These are phyloP conservation scores for Drepana arcuata DNA, from an alignment of 1,140 invertebrate species.

Conservation along the genomic window DNA sequence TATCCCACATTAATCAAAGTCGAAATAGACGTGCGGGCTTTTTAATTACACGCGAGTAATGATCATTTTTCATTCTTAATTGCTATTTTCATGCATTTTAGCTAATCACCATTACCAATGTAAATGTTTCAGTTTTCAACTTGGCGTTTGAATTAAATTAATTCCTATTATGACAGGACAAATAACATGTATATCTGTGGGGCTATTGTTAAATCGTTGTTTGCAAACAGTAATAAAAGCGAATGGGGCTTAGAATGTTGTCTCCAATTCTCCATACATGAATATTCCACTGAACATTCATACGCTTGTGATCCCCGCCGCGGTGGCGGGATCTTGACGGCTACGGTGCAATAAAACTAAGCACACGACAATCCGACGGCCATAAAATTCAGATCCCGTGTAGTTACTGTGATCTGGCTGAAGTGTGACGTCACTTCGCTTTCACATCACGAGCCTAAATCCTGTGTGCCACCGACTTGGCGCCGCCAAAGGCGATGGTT, in stretches of 20 bases:
- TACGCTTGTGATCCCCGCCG: constrained; percentile 42
- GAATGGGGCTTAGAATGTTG: too few relatives aligned
- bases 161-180: too few relatives aligned
- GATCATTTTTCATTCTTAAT: constrained; percentile 70
- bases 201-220: too few relatives aligned
- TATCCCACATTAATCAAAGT: constrained; percentile 59
- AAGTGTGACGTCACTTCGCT: constrained; percentile 59
- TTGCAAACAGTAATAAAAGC: constrained; percentile 38
- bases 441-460: constrained; percentile 60
- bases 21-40: constrained; percentile 38
- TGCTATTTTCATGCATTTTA: constrained; percentile 52
- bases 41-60: constrained; percentile 61
- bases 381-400: constrained; percentile 48
- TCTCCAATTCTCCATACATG: constrained; percentile 47
- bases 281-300: constrained; percentile 57
- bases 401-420: constrained; percentile 28
- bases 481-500: constrained; percentile 12
- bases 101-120: constrained; percentile 49
- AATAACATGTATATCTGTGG: too few relatives aligned
- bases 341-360: constrained; percentile 62
- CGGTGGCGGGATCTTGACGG: constrained; percentile 42
- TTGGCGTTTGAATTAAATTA: too few relatives aligned
- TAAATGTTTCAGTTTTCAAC: constrained; percentile 31
- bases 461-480: constrained; percentile 16
- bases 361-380: constrained; percentile 50